Base-by-base conservation (phyloP, 1,140 invertebrate genomes). In the Zophobas atratus region DNA sequence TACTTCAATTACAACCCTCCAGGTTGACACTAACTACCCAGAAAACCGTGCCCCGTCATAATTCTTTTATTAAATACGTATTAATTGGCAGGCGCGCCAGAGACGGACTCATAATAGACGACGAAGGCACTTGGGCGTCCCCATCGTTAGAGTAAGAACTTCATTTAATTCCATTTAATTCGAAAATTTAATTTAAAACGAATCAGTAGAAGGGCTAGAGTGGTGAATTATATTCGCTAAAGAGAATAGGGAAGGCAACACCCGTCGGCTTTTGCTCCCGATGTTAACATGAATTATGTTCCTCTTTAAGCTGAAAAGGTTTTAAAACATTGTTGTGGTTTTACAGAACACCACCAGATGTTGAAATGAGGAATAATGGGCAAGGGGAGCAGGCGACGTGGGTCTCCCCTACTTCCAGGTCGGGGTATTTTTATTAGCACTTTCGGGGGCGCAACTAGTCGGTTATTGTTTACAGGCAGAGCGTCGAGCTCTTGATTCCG, bases 111-210 rank as follows among this genome's bases (percentile, higher is more conserved):
- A 33, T 74, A 43, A 77, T 77, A 35, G 71, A 77, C 32, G 70
- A 77, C 1, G 76, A 77, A 63, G 76, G 76, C 4, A 53, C 56
- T 4, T 77, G 76, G 76, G 76, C 76, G 1, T 53, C 76, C n/a
- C 76, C 76, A 6, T 51, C 76, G 0, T 48, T 56, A 41, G 56
- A 36, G 76, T 77, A 74, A 77, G 75, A 71, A 33, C 55, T 20
- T 46, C 3, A 46, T 46, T 46, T 20, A 20, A 20, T 20, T 20
- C 20, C 20, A 20, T 20, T 20, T 20, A 20, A 20, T 20, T 20
- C 20, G 8, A 34, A 57, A 57, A 57, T 4, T 57, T n/a, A 57
- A 57, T n/a, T n/a, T 57, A 57, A 8, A 5, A 20, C 20, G 20
- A 20, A 20, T 20, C 20, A 20, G 20, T 20, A 20, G 20, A 20